Base-by-base conservation (phyloP, 2,888 invertebrate species). In the Parnassius apollo region DNA sequence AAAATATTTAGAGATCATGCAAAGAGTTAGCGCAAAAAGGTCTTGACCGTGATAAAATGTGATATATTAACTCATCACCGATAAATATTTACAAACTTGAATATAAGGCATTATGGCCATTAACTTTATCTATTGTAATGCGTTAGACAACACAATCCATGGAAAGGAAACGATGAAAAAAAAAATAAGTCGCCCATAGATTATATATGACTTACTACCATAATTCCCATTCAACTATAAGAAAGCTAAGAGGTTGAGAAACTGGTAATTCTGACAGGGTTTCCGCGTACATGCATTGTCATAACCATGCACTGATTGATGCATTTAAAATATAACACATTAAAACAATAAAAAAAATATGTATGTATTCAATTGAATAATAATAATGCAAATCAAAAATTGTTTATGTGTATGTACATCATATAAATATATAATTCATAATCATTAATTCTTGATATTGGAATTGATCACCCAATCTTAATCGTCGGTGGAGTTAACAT, bases 81-180 rank as follows among this genome's bases (percentile, higher is more conserved):
- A 42, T 44, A 42, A 45, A 45, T 11, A 35, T 18, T 42, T 42
- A 60, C 12, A 57, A 13, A 53, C 22, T 11, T 50, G 60, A 49
- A 55, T 18, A 48, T 35, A 59, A 50, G 44, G 35, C 25, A 25
- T 57, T 13, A 50, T 46, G 62, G n/a, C 55, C 18, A 7, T 11
- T 48, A 53, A 57, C 44, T 50, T 58, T 58, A 54, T 62, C 62
- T 63, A 59, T 55, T 63, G 59, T 63, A 59, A 45, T 56, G 59
- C 59, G 56, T 64, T 57, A 64, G 63, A 78, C 78, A 87, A 88
- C 88, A 89, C 87, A 82, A 77, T 88, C 87, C 90, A 90, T 91
- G 91, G 91, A 90, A 78, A 89, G 84, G 87, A 88, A 85, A 82
- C 74, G 75, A 76, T 77, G 75, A 75, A 66, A 51, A 64, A 59